Evolutionary conservation across 2,888 invertebrate genomes (phyloP).

Genomic region (Drosophila algonquin): DNA sequence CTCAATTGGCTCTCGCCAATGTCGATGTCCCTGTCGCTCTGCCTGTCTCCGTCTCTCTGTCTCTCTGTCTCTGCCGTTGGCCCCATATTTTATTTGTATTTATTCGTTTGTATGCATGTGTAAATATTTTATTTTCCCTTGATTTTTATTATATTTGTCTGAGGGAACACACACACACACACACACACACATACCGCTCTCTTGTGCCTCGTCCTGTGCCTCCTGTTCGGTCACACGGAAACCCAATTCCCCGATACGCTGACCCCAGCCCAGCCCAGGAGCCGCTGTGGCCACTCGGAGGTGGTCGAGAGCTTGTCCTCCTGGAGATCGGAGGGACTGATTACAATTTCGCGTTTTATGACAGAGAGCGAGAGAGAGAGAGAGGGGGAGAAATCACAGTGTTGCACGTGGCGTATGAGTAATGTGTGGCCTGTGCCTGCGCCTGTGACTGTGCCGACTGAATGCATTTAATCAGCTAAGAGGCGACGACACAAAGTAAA

Average conservation of each 20-base stretch:
- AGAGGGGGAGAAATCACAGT: conserved; percentile 51
- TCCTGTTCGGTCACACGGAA: conserved; percentile 37
- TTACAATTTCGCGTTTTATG: conserved; percentile 50
- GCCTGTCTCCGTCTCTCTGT: conserved; percentile 34
- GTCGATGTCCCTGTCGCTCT: conserved; percentile 54
- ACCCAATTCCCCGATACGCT: conserved; percentile 43
- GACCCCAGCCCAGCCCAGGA: conserved; percentile 3
- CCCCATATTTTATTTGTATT: conserved; percentile 70
- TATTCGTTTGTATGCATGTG: conserved; percentile 69
- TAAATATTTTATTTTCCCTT: conserved; percentile 76
- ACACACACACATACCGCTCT: not conserved
- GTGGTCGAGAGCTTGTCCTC: not conserved
- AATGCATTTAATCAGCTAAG: conserved; percentile 61
- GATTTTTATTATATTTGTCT: conserved; percentile 73
- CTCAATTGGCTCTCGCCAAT: conserved; percentile 68
- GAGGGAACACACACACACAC: conserved; percentile 12
- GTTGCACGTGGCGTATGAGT: conserved; percentile 64
- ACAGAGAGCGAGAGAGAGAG: conserved; percentile 15
- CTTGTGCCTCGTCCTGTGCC: not conserved
- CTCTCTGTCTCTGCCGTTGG: conserved; percentile 23
- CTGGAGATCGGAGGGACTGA: not conserved
- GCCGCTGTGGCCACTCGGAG: not conserved
- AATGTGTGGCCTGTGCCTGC: conserved; percentile 36
- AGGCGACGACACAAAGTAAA: not conserved
- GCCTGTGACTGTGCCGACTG: not conserved